Evolutionary conservation across 2,113 vertebrate genomes (phyloP).

Genomic region (Xiphophorus hellerii): DNA sequence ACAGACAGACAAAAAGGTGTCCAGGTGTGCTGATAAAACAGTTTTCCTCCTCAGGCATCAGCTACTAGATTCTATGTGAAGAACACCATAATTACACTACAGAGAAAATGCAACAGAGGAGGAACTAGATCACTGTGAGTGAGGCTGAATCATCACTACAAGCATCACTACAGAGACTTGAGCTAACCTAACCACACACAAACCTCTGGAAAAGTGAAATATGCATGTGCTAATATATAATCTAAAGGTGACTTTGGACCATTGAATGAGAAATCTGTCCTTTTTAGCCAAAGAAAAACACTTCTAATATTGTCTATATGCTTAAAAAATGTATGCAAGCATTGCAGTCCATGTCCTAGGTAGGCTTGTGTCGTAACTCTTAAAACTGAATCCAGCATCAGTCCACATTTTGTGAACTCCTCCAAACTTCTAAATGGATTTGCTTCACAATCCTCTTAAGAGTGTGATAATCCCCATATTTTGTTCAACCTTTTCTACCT

Average conservation of each 20-base stretch:
- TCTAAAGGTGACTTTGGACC: not conserved
- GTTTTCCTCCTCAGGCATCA: constrained; percentile 28
- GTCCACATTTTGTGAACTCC: no score
- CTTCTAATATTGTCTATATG: not conserved
- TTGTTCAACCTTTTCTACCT: not conserved
- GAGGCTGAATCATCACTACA: constrained; percentile 29
- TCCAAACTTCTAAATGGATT: not conserved
- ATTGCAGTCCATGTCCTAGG: no score
- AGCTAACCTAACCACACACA: constrained; percentile 30
- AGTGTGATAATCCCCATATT: not conserved
- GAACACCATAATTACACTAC: not conserved
- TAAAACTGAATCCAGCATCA: no score
- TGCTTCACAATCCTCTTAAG: not conserved
- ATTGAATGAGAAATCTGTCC: no score
- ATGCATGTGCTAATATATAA: not conserved
- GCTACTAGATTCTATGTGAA: constrained; percentile 41
- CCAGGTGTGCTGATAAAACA: constrained; percentile 44
- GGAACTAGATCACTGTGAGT: constrained; percentile 12
- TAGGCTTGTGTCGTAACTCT: no score
- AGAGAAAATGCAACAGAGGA: not conserved
- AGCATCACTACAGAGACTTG: constrained; percentile 32
- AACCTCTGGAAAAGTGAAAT: not conserved
- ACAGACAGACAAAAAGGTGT: constrained; percentile 33
- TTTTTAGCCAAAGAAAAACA: not conserved
- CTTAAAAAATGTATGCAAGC: no score